Conservation (phyloP, 2,113 vertebrate species). For the Notiomystis cincta region DNA sequence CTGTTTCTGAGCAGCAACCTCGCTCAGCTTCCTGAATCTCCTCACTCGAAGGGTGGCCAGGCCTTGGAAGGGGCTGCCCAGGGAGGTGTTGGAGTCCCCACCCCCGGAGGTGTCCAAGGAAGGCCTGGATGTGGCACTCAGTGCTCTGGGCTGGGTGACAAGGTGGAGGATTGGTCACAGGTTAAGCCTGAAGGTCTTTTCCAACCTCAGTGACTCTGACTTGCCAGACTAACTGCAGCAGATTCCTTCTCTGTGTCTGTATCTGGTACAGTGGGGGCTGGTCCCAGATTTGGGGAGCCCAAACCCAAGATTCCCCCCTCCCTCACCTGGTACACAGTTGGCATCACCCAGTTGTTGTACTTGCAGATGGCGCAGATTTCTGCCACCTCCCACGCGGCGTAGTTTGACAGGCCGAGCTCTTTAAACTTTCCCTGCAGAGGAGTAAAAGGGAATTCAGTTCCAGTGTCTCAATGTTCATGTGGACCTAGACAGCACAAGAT, state of each 20-base stretch:
- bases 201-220: neutral
- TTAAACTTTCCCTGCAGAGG: slow-evolving; percentile 87
- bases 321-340: slow-evolving; percentile 91
- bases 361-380: slow-evolving; percentile 87
- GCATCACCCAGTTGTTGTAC: slow-evolving; percentile 85
- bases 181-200: neutral
- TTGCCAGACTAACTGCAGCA: neutral
- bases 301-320: neutral
- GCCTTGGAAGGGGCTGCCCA: neutral
- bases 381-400: slow-evolving; percentile 89
- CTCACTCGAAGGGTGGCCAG: neutral
- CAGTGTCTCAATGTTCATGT: neutral
- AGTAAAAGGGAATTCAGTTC: neutral
- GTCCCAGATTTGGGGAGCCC: accelerated
- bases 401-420: slow-evolving; percentile 93
- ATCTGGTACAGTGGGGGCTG: neutral
- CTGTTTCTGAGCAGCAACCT: neutral
- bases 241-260: neutral
- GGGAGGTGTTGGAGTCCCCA: neutral
- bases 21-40: neutral
- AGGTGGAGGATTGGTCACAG: neutral
- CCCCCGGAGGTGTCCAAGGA: neutral
- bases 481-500: neutral
- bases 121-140: neutral
- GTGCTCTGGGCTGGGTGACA: neutral